A percentile compares a stretch with the other conserved stretches of the same genome.
phyloP scores from a whole-genome alignment of 2,113 vertebrate species.

The Lampris megalopsis region DNA sequence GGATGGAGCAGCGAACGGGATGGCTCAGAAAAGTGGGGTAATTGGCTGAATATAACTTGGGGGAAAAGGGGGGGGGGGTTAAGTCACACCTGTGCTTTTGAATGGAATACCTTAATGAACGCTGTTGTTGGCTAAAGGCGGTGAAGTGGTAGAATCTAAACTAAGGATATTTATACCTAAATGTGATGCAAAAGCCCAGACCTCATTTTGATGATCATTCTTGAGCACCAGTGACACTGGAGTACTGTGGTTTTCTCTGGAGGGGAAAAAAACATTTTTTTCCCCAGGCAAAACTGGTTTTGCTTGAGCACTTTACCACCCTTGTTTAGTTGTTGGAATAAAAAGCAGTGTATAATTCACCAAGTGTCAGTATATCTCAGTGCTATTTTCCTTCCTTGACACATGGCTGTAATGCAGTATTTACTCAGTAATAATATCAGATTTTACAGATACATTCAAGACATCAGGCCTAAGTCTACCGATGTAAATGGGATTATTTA shows the following conservation, averaged over 20 bases:
- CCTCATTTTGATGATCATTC: neutral
- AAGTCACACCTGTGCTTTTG: constrained; percentile 31
- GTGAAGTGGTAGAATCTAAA: constrained; percentile 35
- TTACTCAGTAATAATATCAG: constrained; percentile 22
- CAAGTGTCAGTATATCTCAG: too few species aligned
- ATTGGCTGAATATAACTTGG: too few species aligned
- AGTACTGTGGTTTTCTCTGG: constrained; percentile 17
- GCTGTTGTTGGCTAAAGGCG: constrained; percentile 50
- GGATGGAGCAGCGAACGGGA: too few species aligned
- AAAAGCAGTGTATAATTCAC: neutral
- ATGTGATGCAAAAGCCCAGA: constrained; percentile 34
- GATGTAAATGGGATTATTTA: constrained; percentile 39
- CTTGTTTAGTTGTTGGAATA: neutral
- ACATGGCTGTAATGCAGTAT: constrained; percentile 36
- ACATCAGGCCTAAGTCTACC: constrained; percentile 21
- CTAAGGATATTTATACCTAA: constrained; percentile 40
- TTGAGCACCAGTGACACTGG: constrained; percentile 33
- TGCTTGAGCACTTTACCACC: constrained; percentile 18
- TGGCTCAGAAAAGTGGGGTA: too few species aligned
- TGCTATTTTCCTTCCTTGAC: too few species aligned
- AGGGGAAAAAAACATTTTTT: too few species aligned
- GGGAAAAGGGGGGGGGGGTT: too few species aligned
- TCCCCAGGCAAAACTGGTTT: too few species aligned
- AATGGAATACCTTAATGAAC: constrained; percentile 52
- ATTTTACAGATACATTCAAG: constrained; percentile 28